Evolutionary conservation across 2,888 invertebrate species (phyloP), one percentile per base, ranked within the genome.

Genomic region (Macaria liturata): DNA sequence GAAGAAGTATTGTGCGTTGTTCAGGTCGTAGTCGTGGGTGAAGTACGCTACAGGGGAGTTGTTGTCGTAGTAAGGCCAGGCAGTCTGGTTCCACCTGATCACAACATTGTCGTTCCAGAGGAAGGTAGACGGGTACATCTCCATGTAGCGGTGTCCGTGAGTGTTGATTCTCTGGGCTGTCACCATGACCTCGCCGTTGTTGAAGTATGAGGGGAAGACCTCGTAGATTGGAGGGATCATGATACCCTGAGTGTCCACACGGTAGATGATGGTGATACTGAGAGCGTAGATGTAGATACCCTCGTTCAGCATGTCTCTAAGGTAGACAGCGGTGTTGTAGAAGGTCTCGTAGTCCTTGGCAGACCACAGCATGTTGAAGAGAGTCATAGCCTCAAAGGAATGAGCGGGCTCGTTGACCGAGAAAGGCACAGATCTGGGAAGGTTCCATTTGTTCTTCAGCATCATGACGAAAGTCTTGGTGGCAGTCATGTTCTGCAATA

Each of bases 321-420:
- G 92, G 92, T 94, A 95, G 42, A 94, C 93, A 34, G 95, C 95
- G 5, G 95, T 94, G 68, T 93, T 93, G 80, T 93, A 92, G 88
- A 96, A 95, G 39, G 94, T 94, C 7, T 94, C 92, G 80, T 93
- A 96, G 76, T 95, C 94, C 79, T 95, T 95, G 65, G 96, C 95
- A 58, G 94, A 94, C 84, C 93, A 93, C 64, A 96, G 91, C 57
- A 95, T 86, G 74, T 95, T 93, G 84, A 94, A 95, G 32, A 96
- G 82, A 6, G 94, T 93, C 7, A 93, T 78, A 7, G 94, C 94
- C 75, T 96, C 94, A 69, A 93, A 91, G 50, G 92, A 86, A 61
- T 96, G 94, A 2, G 83, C 79, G 9, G 83, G 77, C 67, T 94
- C 86, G 59, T 92, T 84, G 46, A 93, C 74, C 4, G 94, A 92